Evolutionary conservation across 2,888 invertebrate genomes (phyloP).

Genomic region (Calliopum simillimum): DNA sequence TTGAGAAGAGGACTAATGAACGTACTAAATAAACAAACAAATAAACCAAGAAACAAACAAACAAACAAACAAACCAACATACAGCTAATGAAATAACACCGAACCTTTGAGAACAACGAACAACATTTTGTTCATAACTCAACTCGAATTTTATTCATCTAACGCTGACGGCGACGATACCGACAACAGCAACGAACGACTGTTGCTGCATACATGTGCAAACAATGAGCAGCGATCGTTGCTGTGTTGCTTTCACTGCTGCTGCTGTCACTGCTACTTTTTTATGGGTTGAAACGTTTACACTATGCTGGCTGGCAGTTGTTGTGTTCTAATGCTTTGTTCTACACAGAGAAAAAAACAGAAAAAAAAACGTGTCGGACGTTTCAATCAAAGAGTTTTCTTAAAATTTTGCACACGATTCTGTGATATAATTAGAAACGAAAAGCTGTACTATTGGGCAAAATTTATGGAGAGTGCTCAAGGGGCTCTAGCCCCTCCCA

Average conservation of each 20-base stretch:
- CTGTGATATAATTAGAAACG: too few relatives aligned
- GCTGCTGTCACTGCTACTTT: not conserved
- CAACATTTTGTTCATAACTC: not conserved
- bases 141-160: constrained; percentile 4
- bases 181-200: not conserved
- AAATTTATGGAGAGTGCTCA: too few relatives aligned
- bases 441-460: too few relatives aligned
- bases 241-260: not conserved
- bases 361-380: too few relatives aligned
- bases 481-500: too few relatives aligned
- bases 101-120: not conserved
- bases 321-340: too few relatives aligned
- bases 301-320: too few relatives aligned
- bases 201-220: constrained; percentile 33
- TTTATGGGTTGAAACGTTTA: not conserved
- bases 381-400: too few relatives aligned
- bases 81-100: constrained; percentile 23
- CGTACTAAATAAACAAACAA: constrained; percentile 25
- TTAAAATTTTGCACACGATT: too few relatives aligned
- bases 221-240: constrained; percentile 23
- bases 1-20: constrained; percentile 13
- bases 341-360: too few relatives aligned
- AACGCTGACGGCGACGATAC: not conserved
- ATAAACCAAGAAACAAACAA: constrained; percentile 27
- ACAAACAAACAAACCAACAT: constrained; percentile 22